Percentiles rank a stretch among this genome's conserved stretches.
Conservation (phyloP, 1,140 invertebrate genomes). For the Solenopsis fugax region DNA sequence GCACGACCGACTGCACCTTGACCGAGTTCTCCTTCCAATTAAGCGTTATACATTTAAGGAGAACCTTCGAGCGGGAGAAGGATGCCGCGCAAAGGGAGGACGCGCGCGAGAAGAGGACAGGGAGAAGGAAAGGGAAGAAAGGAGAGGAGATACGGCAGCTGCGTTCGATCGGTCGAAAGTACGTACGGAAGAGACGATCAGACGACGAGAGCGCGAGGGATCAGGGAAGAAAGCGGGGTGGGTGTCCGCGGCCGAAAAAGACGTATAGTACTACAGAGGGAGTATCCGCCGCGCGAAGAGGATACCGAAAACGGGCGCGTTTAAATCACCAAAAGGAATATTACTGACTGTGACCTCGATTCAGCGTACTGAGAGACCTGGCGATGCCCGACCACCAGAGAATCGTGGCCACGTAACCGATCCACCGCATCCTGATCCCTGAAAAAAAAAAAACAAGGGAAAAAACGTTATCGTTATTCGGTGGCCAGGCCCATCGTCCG, state of each 20-base stretch:
- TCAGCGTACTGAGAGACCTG: conserved; percentile 85
- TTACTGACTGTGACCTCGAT: conserved; percentile 86
- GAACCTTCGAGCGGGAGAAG: conserved; percentile 25
- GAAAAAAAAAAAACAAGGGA: conserved; percentile 71
- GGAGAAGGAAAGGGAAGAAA: conserved; percentile 1
- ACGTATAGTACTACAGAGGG: background rate
- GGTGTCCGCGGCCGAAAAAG: background rate
- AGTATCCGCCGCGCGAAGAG: background rate
- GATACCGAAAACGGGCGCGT: conserved; percentile 56
- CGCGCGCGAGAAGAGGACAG: background rate
- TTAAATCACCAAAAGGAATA: conserved; percentile 73
- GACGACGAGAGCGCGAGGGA: background rate
- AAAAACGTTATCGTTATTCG: conserved; percentile 56
- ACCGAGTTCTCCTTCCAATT: conserved; percentile 74
- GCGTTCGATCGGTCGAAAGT: conserved; percentile 15
- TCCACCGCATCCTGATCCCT: conserved; percentile 86
- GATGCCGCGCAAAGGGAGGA: conserved; percentile 37
- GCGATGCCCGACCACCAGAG: conserved; percentile 86
- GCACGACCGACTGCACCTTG: conserved; percentile 75
- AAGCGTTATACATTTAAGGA: conserved; percentile 68
- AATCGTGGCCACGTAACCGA: conserved; percentile 86
- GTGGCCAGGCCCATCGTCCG: background rate
- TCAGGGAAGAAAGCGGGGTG: background rate
- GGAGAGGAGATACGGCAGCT: background rate
- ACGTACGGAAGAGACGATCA: background rate